Base-by-base conservation (phyloP, 2,888 invertebrate species). In the Trisateles emortualis region DNA sequence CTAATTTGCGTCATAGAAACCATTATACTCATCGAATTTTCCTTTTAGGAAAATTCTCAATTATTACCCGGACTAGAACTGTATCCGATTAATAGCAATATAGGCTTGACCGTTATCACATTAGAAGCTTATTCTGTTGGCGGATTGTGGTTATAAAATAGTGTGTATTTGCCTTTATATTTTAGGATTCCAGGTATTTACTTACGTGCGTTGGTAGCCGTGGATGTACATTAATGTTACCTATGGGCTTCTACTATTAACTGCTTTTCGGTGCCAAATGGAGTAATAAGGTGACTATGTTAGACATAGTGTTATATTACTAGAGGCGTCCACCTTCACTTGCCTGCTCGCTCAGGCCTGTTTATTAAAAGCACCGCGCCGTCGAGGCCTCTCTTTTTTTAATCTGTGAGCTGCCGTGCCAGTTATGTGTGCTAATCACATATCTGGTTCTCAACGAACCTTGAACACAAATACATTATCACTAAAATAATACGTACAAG, bases 21-120 rank as follows among this genome's bases (percentile, higher is more conserved):
- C 24, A 9, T 6, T 13, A 39, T 39, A 8, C n/a, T n/a, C n/a
- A 39, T 1, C 22, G 13, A 11, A 41, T 41, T 48, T 48, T 48
- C 41, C 41, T 41, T 40, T 41, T 48, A 41, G 41, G 41, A 42
- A 50, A 43, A 36, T 36, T 50, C 43, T 19, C 50, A 43, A 43
- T 50, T 43, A 43, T 35, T 13, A 49, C 42, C 36, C 35, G 17
- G 50, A 50, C 43, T 50, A 43, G 38, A 43, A 30, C 9, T 8
- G 26, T 38, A 50, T 35, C 33, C 35, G 29, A 42, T 49, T 42
- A 49, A 42, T 32, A 44, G 32, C 38, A 39, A 40, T 51, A 46
- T 51, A 46, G 45, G 41, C 40, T 45, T 46, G 39, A 19, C 29
- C 45, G 11, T 46, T 52, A 52, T 46, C 45, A 41, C 33, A 51